Conservation (phyloP, 2,113 vertebrate species). For the Vanacampus margaritifer region DNA sequence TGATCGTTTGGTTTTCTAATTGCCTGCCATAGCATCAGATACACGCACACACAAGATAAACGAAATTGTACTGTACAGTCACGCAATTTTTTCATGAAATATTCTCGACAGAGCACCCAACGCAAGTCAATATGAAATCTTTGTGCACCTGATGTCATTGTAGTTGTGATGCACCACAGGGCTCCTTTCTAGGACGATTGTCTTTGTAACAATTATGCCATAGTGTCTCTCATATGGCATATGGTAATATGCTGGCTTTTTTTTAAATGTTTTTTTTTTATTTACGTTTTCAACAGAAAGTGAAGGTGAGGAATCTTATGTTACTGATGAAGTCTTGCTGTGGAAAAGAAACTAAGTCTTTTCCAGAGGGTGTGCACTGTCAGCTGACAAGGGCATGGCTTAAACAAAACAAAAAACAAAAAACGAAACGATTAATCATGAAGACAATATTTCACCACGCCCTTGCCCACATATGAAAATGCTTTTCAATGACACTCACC, state of each 20-base stretch:
- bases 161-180: not conserved
- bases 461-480: not conserved
- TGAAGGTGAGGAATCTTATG: not conserved
- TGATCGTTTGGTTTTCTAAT: not conserved
- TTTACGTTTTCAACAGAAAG: not conserved
- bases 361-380: slow-evolving; percentile 7
- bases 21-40: not conserved
- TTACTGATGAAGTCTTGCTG: not conserved
- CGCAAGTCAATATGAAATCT: too few species aligned
- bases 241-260: not conserved
- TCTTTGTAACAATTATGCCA: not conserved
- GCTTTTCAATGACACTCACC: not conserved
- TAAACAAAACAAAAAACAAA: slow-evolving; percentile 1
- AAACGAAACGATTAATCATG: not conserved
- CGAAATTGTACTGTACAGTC: not conserved
- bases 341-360: not conserved
- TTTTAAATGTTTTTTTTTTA: not conserved
- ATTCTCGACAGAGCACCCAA: too few species aligned
- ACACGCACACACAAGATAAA: not conserved
- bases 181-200: not conserved
- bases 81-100: not conserved
- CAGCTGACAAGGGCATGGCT: slow-evolving; percentile 14
- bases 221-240: not conserved
- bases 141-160: not conserved
- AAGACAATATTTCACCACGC: not conserved